Conservation (phyloP, 1,140 invertebrate species). For the Drosophila kepulauana region DNA sequence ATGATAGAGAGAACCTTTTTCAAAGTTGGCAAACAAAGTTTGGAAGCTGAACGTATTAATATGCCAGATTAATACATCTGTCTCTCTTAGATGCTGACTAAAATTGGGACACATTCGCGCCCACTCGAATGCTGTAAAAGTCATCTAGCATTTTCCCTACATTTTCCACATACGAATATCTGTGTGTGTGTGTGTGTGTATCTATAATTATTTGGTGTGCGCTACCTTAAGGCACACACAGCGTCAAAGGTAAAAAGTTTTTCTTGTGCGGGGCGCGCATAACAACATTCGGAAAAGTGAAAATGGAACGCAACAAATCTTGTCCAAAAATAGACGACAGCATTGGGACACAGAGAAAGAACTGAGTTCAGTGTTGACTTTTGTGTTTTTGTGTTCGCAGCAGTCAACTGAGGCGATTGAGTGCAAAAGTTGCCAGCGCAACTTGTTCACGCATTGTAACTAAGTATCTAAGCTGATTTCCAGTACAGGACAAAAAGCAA, state of each 20-base stretch:
- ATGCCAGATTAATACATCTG: conserved; percentile 33
- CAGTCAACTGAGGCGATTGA: conserved; percentile 16
- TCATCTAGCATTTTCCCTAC: conserved; percentile 29
- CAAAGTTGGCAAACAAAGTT: conserved; percentile 18
- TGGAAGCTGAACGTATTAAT: conserved; percentile 28
- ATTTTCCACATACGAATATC: conserved; percentile 27
- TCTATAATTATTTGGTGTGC: conserved; percentile 56
- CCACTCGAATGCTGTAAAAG: conserved; percentile 55
- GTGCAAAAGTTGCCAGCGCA: conserved; percentile 32
- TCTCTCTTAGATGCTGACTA: conserved; percentile 1
- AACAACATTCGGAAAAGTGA: conserved; percentile 38
- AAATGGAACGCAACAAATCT: conserved; percentile 81
- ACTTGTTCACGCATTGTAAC: conserved; percentile 44
- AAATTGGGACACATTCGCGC: conserved; percentile 43
- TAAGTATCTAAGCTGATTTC: conserved; percentile 54
- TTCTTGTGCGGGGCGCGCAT: conserved; percentile 7
- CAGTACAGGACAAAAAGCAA: neutral
- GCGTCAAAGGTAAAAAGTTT: conserved; percentile 80
- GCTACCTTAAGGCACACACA: conserved; percentile 64
- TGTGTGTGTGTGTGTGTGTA: conserved; percentile 26
- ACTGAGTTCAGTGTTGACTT: conserved; percentile 58
- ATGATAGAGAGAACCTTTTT: conserved; percentile 10
- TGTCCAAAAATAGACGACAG: conserved; percentile 74
- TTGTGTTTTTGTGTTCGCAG: conserved; percentile 29
- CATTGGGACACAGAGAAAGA: conserved; percentile 39